phyloP scores from a whole-genome alignment of 1,140 invertebrate genomes.

The Arion vulgaris region DNA sequence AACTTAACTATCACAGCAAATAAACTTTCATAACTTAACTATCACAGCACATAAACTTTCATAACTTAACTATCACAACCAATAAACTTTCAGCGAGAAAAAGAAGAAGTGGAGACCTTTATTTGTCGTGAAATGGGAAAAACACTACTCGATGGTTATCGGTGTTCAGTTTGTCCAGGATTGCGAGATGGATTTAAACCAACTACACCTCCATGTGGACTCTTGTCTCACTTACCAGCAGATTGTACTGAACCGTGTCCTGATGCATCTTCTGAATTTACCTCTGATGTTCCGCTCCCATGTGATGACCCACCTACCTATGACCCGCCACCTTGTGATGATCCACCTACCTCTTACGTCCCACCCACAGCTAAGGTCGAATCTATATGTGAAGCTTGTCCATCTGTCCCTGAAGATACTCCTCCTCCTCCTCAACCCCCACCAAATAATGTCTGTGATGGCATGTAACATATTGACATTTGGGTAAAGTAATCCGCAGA shows the following conservation, averaged over 20 bases:
- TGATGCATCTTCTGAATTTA: neutral
- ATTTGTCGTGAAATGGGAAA: slow-evolving; percentile 8
- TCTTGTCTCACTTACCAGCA: neutral
- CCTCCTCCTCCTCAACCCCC: neutral
- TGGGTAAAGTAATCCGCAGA: neutral
- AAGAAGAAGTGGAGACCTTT: neutral
- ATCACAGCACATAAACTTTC: neutral
- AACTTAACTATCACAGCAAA: too few relatives aligned
- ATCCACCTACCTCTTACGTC: too few relatives aligned
- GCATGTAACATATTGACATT: neutral
- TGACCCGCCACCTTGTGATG: neutral
- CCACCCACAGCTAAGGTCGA: too few relatives aligned
- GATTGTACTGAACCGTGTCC: neutral
- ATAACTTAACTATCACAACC: neutral
- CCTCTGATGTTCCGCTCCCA: neutral
- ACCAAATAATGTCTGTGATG: neutral
- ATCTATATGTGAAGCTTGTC: too few relatives aligned
- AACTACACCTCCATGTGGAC: neutral
- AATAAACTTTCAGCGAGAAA: slow-evolving; percentile 19
- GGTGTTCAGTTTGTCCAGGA: neutral
- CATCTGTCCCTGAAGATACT: neutral
- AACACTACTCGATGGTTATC: neutral
- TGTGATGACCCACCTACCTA: neutral
- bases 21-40: too few relatives aligned
- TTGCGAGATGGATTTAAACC: neutral